Percentiles rank a stretch among this genome's conserved stretches.
phyloP scores from a whole-genome alignment of 2,113 vertebrate species.

The Tauraco erythrolophus region DNA sequence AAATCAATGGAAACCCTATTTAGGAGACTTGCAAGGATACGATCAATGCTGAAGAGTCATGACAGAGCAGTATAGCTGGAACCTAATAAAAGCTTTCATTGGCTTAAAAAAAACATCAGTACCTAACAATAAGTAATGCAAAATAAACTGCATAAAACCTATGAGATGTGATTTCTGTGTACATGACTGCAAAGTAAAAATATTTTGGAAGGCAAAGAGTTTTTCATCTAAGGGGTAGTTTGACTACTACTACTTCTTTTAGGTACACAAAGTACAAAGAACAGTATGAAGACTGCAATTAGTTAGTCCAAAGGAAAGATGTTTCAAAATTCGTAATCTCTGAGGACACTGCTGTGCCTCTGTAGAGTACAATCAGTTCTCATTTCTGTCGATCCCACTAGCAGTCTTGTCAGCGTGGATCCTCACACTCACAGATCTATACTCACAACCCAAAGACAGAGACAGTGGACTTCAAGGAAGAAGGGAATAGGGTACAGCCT shows the following conservation, averaged over 20 bases:
- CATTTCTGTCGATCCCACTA: neutral
- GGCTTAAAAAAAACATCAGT: neutral
- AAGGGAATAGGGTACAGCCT: neutral
- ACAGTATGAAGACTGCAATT: neutral
- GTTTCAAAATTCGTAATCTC: neutral
- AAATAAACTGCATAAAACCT: neutral
- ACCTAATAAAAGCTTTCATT: neutral
- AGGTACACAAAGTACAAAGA: neutral
- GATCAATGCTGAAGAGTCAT: neutral
- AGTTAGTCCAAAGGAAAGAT: neutral
- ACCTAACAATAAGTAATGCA: neutral
- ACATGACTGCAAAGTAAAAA: neutral
- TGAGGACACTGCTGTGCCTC: neutral
- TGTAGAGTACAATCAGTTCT: neutral
- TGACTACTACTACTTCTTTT: neutral
- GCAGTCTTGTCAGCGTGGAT: neutral
- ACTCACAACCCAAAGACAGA: neutral
- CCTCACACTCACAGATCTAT: neutral
- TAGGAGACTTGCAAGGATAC: neutral
- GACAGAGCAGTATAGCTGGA: neutral
- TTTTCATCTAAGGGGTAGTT: neutral
- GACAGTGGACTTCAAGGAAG: neutral
- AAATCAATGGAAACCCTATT: constrained; percentile 36
- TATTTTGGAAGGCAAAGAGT: neutral
- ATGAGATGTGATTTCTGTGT: neutral